Conservation (phyloP, 2,113 vertebrate species). For the Grantiella picta region DNA sequence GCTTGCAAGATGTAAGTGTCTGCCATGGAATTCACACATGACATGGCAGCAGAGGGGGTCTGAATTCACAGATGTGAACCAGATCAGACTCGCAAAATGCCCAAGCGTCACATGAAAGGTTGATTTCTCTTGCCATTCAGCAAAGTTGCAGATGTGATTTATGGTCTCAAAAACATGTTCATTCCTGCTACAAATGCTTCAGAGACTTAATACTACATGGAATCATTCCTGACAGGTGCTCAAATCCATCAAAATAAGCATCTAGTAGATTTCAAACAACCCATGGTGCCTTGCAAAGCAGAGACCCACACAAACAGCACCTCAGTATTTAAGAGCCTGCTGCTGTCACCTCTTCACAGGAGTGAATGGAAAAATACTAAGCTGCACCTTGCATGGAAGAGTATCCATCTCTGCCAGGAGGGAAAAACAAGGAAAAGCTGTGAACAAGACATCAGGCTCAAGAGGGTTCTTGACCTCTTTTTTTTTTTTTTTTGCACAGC, state of each 20-base stretch:
- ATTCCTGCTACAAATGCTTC: not conserved
- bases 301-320: not conserved
- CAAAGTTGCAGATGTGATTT: not conserved
- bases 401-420: not conserved
- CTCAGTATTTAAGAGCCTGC: not conserved
- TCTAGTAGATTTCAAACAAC: not conserved
- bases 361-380: not conserved
- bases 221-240: not conserved
- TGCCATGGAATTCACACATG: conserved; percentile 18
- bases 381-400: not conserved
- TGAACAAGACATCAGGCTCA: not conserved
- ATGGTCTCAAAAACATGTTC: not conserved
- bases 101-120: not conserved
- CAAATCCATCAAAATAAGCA: not conserved
- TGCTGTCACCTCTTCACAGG: not conserved
- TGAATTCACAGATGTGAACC: conserved; percentile 20
- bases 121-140: not conserved
- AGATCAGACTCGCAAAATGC: not conserved
- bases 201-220: not conserved
- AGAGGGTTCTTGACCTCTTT: not conserved
- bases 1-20: conserved; percentile 11
- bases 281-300: not conserved
- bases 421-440: not conserved
- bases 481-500: not conserved
- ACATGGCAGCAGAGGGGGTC: not conserved